Percentiles rank a stretch among this genome's conserved stretches.
Evolutionary conservation across 2,888 invertebrate species (phyloP).

Genomic region (Drosophila lutescens): DNA sequence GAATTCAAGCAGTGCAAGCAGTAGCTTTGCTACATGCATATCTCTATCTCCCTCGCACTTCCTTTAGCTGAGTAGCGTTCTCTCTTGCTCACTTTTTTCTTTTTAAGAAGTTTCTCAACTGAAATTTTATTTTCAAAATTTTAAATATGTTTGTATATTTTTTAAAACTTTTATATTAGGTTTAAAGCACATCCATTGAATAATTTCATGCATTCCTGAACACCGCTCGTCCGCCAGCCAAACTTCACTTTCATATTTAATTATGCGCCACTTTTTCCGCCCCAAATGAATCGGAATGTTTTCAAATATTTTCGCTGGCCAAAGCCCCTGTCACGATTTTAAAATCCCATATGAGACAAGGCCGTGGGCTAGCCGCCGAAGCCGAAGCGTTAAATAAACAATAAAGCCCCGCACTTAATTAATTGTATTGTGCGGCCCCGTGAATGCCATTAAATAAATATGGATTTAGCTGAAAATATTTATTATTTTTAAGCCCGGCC

Average conservation of each 20-base stretch:
- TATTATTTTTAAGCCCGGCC: constrained; percentile 37
- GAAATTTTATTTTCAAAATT: no score
- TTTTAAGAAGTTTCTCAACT: neutral
- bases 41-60: no score
- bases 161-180: neutral
- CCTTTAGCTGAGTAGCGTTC: no score
- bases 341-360: constrained; percentile 30
- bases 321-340: constrained; percentile 19
- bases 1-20: no score
- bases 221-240: no score
- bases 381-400: constrained; percentile 38
- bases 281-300: constrained; percentile 6
- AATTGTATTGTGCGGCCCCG: constrained; percentile 29
- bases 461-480: constrained; percentile 46
- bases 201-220: neutral
- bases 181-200: neutral
- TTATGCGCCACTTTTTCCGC: constrained; percentile 1
- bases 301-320: constrained; percentile 19
- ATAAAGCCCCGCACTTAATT: constrained; percentile 42
- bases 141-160: no score
- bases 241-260: constrained; percentile 20
- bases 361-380: constrained; percentile 24
- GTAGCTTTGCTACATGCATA: no score
- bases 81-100: no score
- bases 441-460: constrained; percentile 39